Base-by-base conservation (phyloP, 2,113 vertebrate genomes). In the Chionodraco myersi region DNA sequence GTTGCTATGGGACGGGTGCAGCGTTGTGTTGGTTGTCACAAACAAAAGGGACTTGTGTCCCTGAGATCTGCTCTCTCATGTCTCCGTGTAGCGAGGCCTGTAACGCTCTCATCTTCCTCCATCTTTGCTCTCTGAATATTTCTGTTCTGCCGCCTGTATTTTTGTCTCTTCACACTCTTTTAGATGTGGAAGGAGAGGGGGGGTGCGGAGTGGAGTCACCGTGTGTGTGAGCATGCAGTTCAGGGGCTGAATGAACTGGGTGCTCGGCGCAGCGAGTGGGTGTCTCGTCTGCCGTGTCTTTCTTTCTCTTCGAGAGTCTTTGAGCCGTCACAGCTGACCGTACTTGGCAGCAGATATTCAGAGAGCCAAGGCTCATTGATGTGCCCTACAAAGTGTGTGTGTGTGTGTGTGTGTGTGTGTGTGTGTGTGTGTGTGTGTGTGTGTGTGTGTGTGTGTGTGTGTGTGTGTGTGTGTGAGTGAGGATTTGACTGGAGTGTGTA, bases 291-390 rank as follows among this genome's bases (percentile, higher is more conserved):
- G 14, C 51, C 60, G 73, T 57, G 53, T 75, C 18, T 21, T 15
- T 54, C 57, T 75, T 61, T 15, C 47, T 41, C n/a, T 11, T 53
- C 56, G 26, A 26, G 47, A 61, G 54, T 52, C 44, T 78, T 52
- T 68, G 63, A 75, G 75, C 79, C 72, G 65, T 82, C 75, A 85
- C 30, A 53, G 80, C 78, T 80, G 80, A 84, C 85, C 63, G 57
- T 79, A 59, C 75, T 89, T 79, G 83, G 82, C 80, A 74, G 72
- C n/a, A 75, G 67, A 86, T 75, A 80, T 74, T 79, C 66, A 83
- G 75, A 66, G 58, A 66, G 57, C 63, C 72, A 67, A 75, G 65
- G 60, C 67, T 66, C 79, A 88, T 85, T 86, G 78, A 87, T 87
- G 76, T 79, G 58, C 51, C 58, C 34, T 61, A 45, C 74, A 57